A percentile compares a stretch with the other conserved stretches of the same genome.
Conservation (phyloP, 2,888 invertebrate species). For the Tetanocera ferruginea region DNA sequence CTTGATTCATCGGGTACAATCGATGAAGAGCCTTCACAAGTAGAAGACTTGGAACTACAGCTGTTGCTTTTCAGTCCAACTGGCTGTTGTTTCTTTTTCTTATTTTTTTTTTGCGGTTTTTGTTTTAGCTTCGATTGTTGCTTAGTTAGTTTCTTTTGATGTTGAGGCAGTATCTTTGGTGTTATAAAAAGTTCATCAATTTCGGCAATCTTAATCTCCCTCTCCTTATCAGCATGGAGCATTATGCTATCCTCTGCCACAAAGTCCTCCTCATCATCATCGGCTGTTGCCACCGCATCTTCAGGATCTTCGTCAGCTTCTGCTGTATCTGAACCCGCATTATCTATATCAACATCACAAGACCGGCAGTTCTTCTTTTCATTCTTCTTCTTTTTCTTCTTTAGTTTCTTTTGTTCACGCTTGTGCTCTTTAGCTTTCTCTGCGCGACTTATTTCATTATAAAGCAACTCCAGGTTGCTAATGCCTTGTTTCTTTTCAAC, state of each 20-base stretch:
- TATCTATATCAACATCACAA: slow-evolving; percentile 43
- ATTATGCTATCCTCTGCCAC: slow-evolving; percentile 31
- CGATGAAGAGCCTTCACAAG: slow-evolving; percentile 22
- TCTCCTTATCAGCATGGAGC: slow-evolving; percentile 16
- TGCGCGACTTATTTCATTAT: slow-evolving; percentile 88
- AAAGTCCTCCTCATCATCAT: slow-evolving; percentile 41
- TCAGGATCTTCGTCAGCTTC: slow-evolving; percentile 55
- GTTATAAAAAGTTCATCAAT: slow-evolving; percentile 36
- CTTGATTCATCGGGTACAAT: slow-evolving; percentile 11
- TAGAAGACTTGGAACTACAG: slow-evolving; percentile 28
- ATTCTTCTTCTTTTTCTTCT: slow-evolving; percentile 80
- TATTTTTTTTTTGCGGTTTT: slow-evolving; percentile 55
- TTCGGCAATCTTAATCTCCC: slow-evolving; percentile 34
- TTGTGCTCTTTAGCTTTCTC: slow-evolving; percentile 87
- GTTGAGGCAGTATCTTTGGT: slow-evolving; percentile 43
- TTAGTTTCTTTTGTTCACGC: slow-evolving; percentile 89
- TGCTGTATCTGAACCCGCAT: slow-evolving; percentile 68
- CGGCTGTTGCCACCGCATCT: slow-evolving; percentile 43
- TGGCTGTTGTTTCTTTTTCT: slow-evolving; percentile 38
- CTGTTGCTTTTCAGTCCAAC: neutral
- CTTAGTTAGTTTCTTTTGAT: slow-evolving; percentile 59
- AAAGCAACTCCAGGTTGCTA: slow-evolving; percentile 88
- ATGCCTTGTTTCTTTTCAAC: slow-evolving; percentile 91
- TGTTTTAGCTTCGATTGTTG: slow-evolving; percentile 53
- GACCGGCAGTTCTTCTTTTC: slow-evolving; percentile 66